Conservation (phyloP, 2,113 vertebrate genomes). For the Hydrochoerus hydrochaeris region DNA sequence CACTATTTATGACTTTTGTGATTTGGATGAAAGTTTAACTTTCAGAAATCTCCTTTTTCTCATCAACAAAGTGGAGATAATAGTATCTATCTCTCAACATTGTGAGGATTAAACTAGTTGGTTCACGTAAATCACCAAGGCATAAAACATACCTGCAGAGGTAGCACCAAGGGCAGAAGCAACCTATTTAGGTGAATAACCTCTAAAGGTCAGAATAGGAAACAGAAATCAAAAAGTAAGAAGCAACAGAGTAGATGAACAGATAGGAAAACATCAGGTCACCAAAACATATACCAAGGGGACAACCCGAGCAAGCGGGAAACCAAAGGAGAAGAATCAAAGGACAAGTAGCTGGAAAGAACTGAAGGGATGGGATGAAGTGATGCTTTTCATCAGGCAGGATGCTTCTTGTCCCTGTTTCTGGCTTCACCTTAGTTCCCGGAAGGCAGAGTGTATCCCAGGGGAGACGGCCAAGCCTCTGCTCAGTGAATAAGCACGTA, state of each 20-base stretch:
- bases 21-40: not conserved
- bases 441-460: not conserved
- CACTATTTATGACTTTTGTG: not conserved
- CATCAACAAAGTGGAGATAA: not conserved
- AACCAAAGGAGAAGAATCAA: not conserved
- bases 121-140: not conserved
- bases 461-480: not conserved
- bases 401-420: not conserved
- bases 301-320: not conserved
- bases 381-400: not conserved
- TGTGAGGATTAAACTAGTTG: not conserved
- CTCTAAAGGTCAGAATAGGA: not conserved
- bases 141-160: not conserved
- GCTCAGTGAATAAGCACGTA: not conserved
- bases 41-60: not conserved
- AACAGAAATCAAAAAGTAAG: not conserved
- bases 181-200: not conserved
- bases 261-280: not conserved
- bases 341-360: not conserved
- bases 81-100: not conserved
- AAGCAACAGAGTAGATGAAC: not conserved
- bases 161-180: not conserved
- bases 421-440: not conserved
- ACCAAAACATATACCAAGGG: not conserved
- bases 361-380: not conserved